Evolutionary conservation across 2,797 vertebrate species (phyloP).

Genomic region (Manis crassicaudata): DNA sequence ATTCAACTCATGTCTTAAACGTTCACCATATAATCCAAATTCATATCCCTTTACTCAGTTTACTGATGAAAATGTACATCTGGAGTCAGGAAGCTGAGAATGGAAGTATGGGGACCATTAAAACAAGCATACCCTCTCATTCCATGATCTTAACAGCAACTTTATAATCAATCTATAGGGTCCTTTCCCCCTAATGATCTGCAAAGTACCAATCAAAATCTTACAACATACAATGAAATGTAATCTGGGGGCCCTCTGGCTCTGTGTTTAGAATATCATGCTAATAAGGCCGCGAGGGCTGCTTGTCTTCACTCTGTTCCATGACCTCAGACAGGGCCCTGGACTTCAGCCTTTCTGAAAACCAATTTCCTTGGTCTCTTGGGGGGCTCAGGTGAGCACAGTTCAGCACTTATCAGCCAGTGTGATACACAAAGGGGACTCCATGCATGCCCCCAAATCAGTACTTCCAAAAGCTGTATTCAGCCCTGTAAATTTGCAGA

Average conservation of each 20-base stretch:
- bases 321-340: neutral
- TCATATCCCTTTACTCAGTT: constrained; percentile 45
- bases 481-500: constrained; percentile 55
- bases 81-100: neutral
- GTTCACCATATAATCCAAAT: neutral
- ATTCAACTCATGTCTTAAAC: neutral
- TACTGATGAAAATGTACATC: constrained; percentile 24
- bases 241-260: constrained; percentile 6
- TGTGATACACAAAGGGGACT: neutral
- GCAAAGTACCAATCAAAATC: constrained; percentile 71
- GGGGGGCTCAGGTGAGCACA: neutral
- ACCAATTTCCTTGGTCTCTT: neutral
- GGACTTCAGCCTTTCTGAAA: constrained; percentile 3
- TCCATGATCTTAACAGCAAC: constrained; percentile 41
- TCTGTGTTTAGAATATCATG: neutral
- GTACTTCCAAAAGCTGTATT: constrained; percentile 54
- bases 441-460: neutral
- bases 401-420: neutral
- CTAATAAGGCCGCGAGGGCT: neutral
- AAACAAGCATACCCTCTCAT: constrained; percentile 27
- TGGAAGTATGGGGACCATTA: neutral
- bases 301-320: neutral
- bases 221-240: constrained; percentile 60
- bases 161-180: constrained; percentile 25
- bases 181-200: constrained; percentile 49